Percentiles rank a stretch among this genome's conserved stretches.
Conservation (phyloP, 2,888 invertebrate genomes). For the Horisme vitalbata region DNA sequence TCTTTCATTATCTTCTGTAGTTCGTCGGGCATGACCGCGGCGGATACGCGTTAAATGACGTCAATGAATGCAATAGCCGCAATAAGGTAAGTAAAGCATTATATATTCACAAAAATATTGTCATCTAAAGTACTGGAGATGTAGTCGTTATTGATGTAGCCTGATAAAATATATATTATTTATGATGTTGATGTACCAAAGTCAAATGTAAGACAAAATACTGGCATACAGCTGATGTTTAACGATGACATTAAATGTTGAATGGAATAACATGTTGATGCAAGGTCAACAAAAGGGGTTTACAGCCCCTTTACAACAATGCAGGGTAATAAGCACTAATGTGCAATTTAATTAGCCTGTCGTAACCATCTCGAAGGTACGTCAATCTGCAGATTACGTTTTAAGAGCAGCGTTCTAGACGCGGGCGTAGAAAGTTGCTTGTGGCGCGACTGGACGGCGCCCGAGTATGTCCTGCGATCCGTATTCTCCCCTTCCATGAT, state of each 20-base stretch:
- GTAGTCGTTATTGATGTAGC: too few relatives aligned
- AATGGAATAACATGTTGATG: slow-evolving; percentile 29
- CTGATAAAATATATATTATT: too few relatives aligned
- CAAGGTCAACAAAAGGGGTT: slow-evolving; percentile 38
- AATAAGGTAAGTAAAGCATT: neutral
- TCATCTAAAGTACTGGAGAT: too few relatives aligned
- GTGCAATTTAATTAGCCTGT: slow-evolving; percentile 74
- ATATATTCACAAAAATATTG: too few relatives aligned
- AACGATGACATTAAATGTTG: slow-evolving; percentile 13
- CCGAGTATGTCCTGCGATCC: slow-evolving; percentile 77
- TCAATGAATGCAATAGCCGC: too few relatives aligned
- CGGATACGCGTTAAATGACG: too few relatives aligned
- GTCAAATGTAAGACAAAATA: slow-evolving; percentile 8
- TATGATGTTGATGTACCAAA: neutral
- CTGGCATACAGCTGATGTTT: slow-evolving; percentile 2
- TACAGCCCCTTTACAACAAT: slow-evolving; percentile 44
- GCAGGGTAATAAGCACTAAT: slow-evolving; percentile 62
- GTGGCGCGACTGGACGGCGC: slow-evolving; percentile 80
- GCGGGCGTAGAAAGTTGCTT: slow-evolving; percentile 80
- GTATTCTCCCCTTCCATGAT: slow-evolving; percentile 73
- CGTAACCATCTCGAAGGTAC: slow-evolving; percentile 73
- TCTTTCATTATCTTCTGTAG: too few relatives aligned
- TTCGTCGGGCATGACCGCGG: too few relatives aligned
- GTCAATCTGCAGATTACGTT: slow-evolving; percentile 81
- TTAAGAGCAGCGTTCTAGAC: slow-evolving; percentile 80